Base-by-base conservation (phyloP, 2,888 invertebrate species). In the Drosophila neoperkinsi region DNA sequence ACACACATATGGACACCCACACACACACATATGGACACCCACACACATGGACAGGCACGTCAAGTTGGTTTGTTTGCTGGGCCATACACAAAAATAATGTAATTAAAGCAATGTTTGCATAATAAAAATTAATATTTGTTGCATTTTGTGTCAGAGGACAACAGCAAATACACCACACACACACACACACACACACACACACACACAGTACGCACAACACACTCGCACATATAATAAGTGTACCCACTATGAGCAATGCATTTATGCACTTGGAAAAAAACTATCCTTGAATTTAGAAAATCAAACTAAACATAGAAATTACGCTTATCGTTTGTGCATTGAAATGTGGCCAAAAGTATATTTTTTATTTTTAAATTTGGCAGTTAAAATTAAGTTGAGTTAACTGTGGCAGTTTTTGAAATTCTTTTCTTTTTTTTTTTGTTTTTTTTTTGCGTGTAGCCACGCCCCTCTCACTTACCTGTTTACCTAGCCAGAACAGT, bases 21-120 rank as follows among this genome's bases (percentile, higher is more conserved):
- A 84, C 84, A 89, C 88, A 78, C 91, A 91, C 84, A 91, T 90
- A 91, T 87, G 91, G 84, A 86, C 76, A 84, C 81, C 87, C 88
- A 79, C 25, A 60, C 25, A 57, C 76, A 84, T 90, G 82, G 84
- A 88, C 85, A 91, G 88, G 81, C 84, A 90, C 84, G 91, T 92
- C 90, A 91, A 87, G 84, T 82, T 84, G 77, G 87, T 78, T 80
- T 81, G 74, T 69, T 65, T 57, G 68, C 71, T 43, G 50, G 77
- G 65, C 67, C 71, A 53, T 68, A 90, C 85, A 82, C 84, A 82
- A 87, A 89, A 87, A 87, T 89, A 90, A 90, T 85, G 84, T 90
- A 85, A 85, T 85, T 85, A 85, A 85, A 86, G 89, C 84, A 86
- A 88, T 85, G 84, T 85, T 85, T 90, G 87, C 89, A 77, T 88